Evolutionary conservation across 2,888 invertebrate species (phyloP).

Genomic region (Orthosia cruda): DNA sequence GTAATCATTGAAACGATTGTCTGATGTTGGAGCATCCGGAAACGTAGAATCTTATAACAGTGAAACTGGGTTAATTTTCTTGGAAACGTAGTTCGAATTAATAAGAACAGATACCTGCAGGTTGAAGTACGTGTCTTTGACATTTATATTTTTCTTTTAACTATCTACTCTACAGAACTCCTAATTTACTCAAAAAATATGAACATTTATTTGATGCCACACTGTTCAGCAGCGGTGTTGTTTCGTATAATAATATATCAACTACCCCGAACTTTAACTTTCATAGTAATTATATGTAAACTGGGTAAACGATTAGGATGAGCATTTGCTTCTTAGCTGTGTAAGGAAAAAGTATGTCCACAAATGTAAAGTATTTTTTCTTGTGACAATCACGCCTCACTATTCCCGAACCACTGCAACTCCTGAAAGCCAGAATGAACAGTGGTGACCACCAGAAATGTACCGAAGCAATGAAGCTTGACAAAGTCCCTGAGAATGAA

Average conservation of each 20-base stretch:
- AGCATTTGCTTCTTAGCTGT: too few species aligned
- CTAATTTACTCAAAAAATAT: background rate
- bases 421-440: too few species aligned
- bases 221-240: background rate
- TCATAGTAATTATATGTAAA: too few species aligned
- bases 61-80: background rate
- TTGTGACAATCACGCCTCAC: too few species aligned
- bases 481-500: too few species aligned
- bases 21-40: background rate
- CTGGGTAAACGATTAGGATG: too few species aligned
- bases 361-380: too few species aligned
- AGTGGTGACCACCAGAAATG: too few species aligned
- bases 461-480: too few species aligned
- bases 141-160: background rate
- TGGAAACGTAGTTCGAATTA: background rate
- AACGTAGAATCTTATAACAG: conserved; percentile 27
- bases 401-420: too few species aligned
- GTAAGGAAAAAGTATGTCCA: too few species aligned
- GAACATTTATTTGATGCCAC: background rate
- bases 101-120: background rate
- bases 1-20: conserved; percentile 26
- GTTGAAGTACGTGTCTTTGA: background rate
- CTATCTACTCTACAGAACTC: too few species aligned
- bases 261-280: background rate
- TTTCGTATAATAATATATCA: background rate